These are phyloP conservation scores for Spinus olivaceus DNA, from an alignment of 2,797 vertebrate species.

Conservation along the genomic window DNA sequence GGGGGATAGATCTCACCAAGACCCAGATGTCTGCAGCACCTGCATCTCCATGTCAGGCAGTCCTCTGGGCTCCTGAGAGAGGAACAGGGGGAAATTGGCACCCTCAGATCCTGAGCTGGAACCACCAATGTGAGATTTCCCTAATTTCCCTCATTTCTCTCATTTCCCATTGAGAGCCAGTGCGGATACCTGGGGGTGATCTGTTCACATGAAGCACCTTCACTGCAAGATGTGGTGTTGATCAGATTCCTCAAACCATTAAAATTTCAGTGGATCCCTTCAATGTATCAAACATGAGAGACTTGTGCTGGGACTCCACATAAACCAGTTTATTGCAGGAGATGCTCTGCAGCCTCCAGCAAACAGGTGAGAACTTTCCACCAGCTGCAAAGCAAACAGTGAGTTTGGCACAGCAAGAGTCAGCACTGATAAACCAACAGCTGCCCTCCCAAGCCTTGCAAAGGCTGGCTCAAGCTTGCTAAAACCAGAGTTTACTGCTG, in stretches of 20 bases:
- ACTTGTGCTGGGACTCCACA: not conserved
- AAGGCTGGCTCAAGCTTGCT: not conserved
- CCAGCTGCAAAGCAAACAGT: not conserved
- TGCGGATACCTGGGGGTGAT: not conserved
- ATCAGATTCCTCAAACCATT: not conserved
- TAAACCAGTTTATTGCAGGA: not conserved
- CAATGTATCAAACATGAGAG: not conserved
- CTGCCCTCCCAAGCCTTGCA: not conserved
- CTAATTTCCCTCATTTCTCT: not conserved
- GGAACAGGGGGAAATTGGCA: not conserved
- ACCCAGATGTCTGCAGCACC: not conserved
- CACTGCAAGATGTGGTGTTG: not conserved
- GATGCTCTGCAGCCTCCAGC: not conserved
- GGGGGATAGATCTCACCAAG: not conserved
- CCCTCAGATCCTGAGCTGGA: not conserved
- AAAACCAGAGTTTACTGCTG: not conserved
- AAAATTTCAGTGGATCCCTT: not conserved
- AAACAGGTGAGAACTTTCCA: not conserved
- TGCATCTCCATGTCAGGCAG: not conserved
- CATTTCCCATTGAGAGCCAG: not conserved
- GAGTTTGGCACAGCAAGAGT: not conserved
- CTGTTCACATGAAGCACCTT: not conserved
- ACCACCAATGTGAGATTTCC: not conserved
- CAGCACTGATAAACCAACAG: not conserved
- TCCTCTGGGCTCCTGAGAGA: not conserved